A percentile compares a stretch with the other conserved stretches of the same genome.
Conservation (phyloP, 2,113 vertebrate genomes). For the Ifrita kowaldi region DNA sequence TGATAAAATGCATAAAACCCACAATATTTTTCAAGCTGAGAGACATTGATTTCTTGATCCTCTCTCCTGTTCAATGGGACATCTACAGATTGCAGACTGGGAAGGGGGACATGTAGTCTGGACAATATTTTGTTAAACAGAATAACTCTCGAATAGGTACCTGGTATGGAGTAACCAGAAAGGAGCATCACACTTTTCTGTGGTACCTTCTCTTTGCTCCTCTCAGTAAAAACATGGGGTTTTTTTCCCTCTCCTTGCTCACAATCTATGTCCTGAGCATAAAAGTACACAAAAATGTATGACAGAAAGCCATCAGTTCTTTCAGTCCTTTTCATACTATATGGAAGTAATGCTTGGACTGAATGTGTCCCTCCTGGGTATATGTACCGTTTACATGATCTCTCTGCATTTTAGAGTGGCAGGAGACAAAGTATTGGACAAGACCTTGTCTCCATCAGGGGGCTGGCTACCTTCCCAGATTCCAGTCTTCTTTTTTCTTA, state of each 20-base stretch:
- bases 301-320: background rate
- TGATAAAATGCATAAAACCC: background rate
- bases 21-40: background rate
- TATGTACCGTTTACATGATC: background rate
- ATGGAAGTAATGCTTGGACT: background rate
- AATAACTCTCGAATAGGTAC: background rate
- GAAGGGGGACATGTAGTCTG: background rate
- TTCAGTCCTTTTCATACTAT: background rate
- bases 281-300: background rate
- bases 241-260: background rate
- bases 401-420: background rate
- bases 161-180: background rate
- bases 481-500: background rate
- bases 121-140: background rate
- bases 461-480: background rate
- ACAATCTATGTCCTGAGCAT: background rate
- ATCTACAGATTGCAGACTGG: background rate
- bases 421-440: background rate
- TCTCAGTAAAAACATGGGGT: background rate
- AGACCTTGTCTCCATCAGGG: background rate
- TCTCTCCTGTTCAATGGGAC: background rate
- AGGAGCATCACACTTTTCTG: background rate
- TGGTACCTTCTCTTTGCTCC: accelerated
- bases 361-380: background rate
- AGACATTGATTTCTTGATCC: background rate